Evolutionary conservation across 2,113 vertebrate genomes (phyloP), one percentile per base, ranked within the genome.

Genomic region (Callorhinus ursinus): DNA sequence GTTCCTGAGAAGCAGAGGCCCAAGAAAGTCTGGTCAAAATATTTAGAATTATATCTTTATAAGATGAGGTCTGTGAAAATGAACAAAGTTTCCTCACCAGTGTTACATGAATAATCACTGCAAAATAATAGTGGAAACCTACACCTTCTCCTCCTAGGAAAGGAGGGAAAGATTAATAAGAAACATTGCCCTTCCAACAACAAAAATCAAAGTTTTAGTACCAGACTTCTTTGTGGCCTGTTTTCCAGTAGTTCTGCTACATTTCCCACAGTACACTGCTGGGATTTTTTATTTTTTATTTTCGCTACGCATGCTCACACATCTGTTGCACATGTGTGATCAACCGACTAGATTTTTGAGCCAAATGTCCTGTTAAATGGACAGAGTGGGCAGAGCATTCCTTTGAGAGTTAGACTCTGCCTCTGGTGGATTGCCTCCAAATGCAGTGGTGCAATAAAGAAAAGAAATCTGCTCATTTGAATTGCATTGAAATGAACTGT

Each of bases 271-370:
- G 98, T 97, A 92, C 98, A 98, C 98, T 99, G 98, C 98, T 99
- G 98, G 98, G 98, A 98, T 98, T 98, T 98, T 98, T 98, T 91
- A 89, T 97, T 98, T 98, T 98, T 98, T 99, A 98, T 97, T 98
- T 98, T 98, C 96, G 98, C 98, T 98, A 98, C 57, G 98, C 98
- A 98, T 98, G 98, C 98, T 99, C 97, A 55, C 98, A 99, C 99
- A 99, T 99, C 99, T 99, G 99, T 98, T 99, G 98, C 98, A 98
- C 99, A 99, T 98, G 99, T 99, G 99, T 99, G 98, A 98, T 98
- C 98, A 97, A 97, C 82, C 95, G 97, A 98, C 98, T 97, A 96
- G 86, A 98, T 98, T 98, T 98, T 98, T 94, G 97, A 98, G 98
- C 98, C 97, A 98, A 98, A 99, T 57, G 98, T 98, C 98, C 98